phyloP scores from a whole-genome alignment of 1,140 invertebrate genomes.

The Ylistrum balloti region DNA sequence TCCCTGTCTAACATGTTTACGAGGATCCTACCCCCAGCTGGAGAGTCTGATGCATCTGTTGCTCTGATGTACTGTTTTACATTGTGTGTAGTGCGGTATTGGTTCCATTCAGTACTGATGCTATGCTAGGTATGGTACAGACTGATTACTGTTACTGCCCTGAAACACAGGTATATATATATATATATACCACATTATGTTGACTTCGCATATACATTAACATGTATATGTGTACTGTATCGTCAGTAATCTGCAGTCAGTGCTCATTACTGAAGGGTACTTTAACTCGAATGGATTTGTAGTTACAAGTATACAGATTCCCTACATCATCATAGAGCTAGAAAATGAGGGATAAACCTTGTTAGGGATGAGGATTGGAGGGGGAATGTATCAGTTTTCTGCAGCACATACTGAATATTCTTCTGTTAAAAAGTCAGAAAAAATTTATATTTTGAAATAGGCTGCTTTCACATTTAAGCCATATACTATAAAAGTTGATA shows the following conservation, averaged over 20 bases:
- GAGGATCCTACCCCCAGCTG: background rate
- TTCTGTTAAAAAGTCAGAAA: too few relatives aligned
- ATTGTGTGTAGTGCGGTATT: background rate
- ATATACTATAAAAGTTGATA: too few relatives aligned
- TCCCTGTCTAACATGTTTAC: constrained; percentile 12
- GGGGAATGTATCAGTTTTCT: background rate
- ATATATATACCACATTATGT: too few relatives aligned
- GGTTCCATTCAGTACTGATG: background rate
- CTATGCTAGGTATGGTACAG: background rate
- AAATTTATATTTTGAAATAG: too few relatives aligned
- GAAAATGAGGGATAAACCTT: background rate
- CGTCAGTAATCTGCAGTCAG: background rate
- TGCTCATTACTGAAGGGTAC: background rate
- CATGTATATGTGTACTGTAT: too few relatives aligned
- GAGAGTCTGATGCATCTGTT: background rate
- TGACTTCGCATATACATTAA: too few relatives aligned
- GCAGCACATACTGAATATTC: too few relatives aligned
- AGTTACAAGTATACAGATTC: background rate
- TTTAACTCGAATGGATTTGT: too few relatives aligned
- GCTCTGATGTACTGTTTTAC: background rate
- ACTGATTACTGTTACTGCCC: background rate
- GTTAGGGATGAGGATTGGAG: background rate
- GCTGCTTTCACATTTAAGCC: too few relatives aligned
- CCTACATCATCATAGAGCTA: background rate
- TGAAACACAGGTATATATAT: too few relatives aligned